phyloP scores from a whole-genome alignment of 2,888 invertebrate species.

The Oscheius sp. region DNA sequence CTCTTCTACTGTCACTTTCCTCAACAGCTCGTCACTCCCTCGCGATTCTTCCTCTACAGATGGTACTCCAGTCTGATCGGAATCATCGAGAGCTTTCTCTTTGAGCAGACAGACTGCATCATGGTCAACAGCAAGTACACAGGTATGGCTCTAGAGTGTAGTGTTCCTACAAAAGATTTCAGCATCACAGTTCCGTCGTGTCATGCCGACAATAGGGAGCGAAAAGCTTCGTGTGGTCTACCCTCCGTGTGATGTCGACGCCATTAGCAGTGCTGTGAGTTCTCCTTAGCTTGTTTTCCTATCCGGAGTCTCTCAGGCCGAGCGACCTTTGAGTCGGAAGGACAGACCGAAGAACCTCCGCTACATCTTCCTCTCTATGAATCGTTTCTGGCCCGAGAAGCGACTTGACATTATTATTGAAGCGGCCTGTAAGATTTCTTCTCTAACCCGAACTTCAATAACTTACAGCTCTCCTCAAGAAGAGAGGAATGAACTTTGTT shows the following conservation, averaged over 20 bases:
- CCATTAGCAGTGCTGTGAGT: slow-evolving; percentile 53
- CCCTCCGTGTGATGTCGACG: slow-evolving; percentile 72
- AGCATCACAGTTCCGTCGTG: slow-evolving; percentile 64
- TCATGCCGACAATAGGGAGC: slow-evolving; percentile 69
- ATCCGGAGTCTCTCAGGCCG: slow-evolving; percentile 41
- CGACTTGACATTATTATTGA: slow-evolving; percentile 72
- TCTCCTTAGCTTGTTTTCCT: background rate
- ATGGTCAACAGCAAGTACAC: slow-evolving; percentile 77
- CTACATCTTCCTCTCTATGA: slow-evolving; percentile 72
- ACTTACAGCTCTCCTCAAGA: slow-evolving; percentile 66
- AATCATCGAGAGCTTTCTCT: slow-evolving; percentile 74
- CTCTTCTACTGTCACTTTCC: slow-evolving; percentile 73
- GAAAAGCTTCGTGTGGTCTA: slow-evolving; percentile 70
- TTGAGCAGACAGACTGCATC: slow-evolving; percentile 75
- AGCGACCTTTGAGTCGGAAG: slow-evolving; percentile 54
- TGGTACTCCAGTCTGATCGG: slow-evolving; percentile 72
- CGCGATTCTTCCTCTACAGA: slow-evolving; percentile 70
- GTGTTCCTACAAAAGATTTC: slow-evolving; percentile 18
- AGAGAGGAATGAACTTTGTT: slow-evolving; percentile 52
- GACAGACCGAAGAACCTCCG: slow-evolving; percentile 57
- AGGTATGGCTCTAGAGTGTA: slow-evolving; percentile 63
- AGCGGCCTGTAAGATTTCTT: slow-evolving; percentile 62
- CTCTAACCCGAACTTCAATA: background rate
- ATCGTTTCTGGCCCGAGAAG: slow-evolving; percentile 73
- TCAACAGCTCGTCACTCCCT: slow-evolving; percentile 72